A percentile compares a stretch with the other conserved stretches of the same genome.
phyloP scores from a whole-genome alignment of 2,113 vertebrate species.

The Passerina amoena region DNA sequence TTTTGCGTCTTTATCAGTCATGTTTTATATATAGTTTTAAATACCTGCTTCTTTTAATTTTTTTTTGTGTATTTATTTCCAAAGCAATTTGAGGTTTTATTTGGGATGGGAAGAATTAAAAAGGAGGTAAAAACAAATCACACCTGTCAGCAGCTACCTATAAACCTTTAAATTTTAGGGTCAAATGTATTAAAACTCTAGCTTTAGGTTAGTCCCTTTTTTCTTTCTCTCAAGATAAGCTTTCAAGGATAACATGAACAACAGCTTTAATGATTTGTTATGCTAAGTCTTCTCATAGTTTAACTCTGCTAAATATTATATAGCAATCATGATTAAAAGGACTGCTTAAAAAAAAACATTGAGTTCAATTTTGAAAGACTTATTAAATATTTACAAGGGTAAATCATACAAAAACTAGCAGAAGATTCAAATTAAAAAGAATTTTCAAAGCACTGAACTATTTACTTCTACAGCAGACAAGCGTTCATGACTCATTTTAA shows the following conservation, averaged over 20 bases:
- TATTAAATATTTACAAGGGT: not conserved
- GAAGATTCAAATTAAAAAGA: not conserved
- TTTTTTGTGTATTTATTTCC: not conserved
- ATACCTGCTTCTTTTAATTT: not conserved
- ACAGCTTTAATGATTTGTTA: not conserved
- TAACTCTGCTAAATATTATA: not conserved
- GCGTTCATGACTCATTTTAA: not conserved
- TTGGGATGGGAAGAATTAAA: not conserved
- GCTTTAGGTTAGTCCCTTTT: not conserved
- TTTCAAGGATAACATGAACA: not conserved
- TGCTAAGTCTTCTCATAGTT: not conserved
- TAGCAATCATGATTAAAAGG: not conserved
- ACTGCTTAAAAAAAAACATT: not conserved
- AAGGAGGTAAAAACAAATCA: not conserved
- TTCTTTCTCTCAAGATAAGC: not conserved
- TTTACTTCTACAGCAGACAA: not conserved
- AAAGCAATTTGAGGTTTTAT: not conserved
- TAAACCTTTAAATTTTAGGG: not conserved
- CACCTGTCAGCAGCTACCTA: not conserved
- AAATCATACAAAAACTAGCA: not conserved
- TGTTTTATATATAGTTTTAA: not conserved
- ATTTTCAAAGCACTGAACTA: not conserved
- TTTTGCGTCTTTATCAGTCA: not conserved
- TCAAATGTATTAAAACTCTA: not conserved
- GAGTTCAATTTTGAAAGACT: not conserved